phyloP scores from a whole-genome alignment of 2,888 invertebrate species.

The Portevinia maculata region DNA sequence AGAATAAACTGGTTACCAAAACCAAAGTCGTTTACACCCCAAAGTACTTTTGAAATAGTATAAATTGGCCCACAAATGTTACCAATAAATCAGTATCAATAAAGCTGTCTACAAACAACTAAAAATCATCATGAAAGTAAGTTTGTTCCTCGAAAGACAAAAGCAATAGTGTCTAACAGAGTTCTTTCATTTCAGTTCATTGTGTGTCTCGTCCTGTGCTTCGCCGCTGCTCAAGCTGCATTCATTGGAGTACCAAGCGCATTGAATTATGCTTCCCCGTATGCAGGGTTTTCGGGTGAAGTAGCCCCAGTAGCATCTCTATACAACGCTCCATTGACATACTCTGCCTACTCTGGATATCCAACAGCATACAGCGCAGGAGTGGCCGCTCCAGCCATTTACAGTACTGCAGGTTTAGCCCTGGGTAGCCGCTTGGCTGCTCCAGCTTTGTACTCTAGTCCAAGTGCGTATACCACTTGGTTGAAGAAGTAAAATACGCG shows the following conservation, averaged over 20 bases:
- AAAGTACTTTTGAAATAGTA: slow-evolving; percentile 2
- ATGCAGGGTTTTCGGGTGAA: slow-evolving; percentile 42
- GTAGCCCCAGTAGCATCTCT: slow-evolving; percentile 35
- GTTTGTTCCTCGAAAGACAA: not conserved
- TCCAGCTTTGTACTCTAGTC: slow-evolving; percentile 15
- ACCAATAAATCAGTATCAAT: slow-evolving; percentile 33
- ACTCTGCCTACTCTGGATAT: slow-evolving; percentile 30
- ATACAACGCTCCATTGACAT: slow-evolving; percentile 40
- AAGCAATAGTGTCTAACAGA: not conserved
- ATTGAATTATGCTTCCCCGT: slow-evolving; percentile 28
- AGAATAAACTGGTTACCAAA: too few species aligned
- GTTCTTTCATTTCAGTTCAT: slow-evolving; percentile 53
- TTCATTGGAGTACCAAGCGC: slow-evolving; percentile 34
- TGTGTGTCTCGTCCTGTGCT: slow-evolving; percentile 50
- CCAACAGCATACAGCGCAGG: slow-evolving; percentile 26
- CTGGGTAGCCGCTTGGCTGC: not conserved
- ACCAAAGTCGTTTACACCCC: too few species aligned
- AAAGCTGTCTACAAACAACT: not conserved
- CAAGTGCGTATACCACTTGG: slow-evolving; percentile 22
- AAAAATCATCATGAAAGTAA: slow-evolving; percentile 43
- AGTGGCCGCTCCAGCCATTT: slow-evolving; percentile 2
- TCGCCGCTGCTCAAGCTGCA: slow-evolving; percentile 54
- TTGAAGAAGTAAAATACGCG: slow-evolving; percentile 26
- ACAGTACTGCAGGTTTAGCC: not conserved
- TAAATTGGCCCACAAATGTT: slow-evolving; percentile 21